A percentile compares a stretch with the other conserved stretches of the same genome.
phyloP scores from a whole-genome alignment of 2,797 vertebrate species.

The Rachycentron canadum region DNA sequence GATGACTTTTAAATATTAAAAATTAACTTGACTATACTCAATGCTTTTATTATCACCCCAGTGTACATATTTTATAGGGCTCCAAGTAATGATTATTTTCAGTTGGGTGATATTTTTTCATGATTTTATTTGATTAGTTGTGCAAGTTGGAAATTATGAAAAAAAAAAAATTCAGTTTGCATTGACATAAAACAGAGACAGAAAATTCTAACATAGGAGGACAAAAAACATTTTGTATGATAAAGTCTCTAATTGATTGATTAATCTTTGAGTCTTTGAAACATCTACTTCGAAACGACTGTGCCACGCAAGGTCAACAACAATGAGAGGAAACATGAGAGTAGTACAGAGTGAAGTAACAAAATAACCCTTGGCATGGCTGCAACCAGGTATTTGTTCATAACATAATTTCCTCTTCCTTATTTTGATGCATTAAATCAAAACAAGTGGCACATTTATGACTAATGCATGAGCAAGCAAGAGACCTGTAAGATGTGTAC shows the following conservation, averaged over 20 bases:
- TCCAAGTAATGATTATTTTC: background rate
- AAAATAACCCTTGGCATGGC: too few species aligned
- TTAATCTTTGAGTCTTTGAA: background rate
- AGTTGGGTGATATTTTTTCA: background rate
- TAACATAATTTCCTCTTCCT: background rate
- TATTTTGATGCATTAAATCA: slow-evolving; percentile 2
- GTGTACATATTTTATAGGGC: background rate
- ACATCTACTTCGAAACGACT: background rate
- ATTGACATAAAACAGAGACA: too few species aligned
- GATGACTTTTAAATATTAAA: background rate
- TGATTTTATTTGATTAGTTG: background rate
- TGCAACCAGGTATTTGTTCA: background rate
- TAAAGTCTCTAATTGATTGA: background rate
- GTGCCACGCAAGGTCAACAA: background rate
- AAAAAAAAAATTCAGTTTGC: too few species aligned
- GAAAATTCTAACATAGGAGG: background rate
- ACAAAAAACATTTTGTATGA: too few species aligned
- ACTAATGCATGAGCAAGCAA: too few species aligned
- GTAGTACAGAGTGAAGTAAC: too few species aligned
- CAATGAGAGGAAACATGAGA: background rate
- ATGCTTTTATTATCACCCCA: too few species aligned
- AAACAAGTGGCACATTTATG: too few species aligned
- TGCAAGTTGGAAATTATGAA: too few species aligned
- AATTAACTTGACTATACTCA: background rate
- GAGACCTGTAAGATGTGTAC: background rate